A percentile compares a stretch with the other conserved stretches of the same genome.
These are phyloP conservation scores for Psilopogon haemacephalus DNA, from an alignment of 2,113 vertebrate species.

Conservation along the genomic window DNA sequence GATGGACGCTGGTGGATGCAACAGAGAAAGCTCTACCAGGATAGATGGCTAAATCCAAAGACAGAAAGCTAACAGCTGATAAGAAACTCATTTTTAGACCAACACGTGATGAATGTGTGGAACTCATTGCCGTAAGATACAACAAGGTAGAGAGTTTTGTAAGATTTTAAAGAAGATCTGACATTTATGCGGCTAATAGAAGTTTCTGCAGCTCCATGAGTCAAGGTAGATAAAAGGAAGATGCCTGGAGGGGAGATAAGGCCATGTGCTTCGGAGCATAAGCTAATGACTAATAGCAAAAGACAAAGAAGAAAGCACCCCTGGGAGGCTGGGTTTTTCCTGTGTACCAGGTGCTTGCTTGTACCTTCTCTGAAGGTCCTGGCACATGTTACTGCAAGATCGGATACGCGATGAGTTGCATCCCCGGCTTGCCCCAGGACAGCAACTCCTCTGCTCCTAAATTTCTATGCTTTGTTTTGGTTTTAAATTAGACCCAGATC, in stretches of 20 bases:
- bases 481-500: conserved; percentile 60
- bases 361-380: conserved; percentile 60
- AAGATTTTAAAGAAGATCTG: conserved; percentile 61
- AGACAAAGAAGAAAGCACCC: conserved; percentile 61
- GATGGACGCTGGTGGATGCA: neutral
- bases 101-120: conserved; percentile 11
- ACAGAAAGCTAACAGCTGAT: neutral
- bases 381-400: conserved; percentile 59
- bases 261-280: conserved; percentile 61
- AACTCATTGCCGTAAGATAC: neutral
- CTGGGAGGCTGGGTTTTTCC: conserved; percentile 56
- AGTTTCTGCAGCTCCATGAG: conserved; percentile 56
- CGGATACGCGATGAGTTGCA: neutral
- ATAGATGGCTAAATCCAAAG: neutral
- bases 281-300: conserved; percentile 66
- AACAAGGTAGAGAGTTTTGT: neutral
- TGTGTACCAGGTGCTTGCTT: conserved; percentile 56
- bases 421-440: conserved; percentile 47
- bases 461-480: conserved; percentile 45
- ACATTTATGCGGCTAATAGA: conserved; percentile 61
- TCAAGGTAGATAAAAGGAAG: conserved; percentile 65
- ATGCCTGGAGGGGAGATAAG: conserved; percentile 64
- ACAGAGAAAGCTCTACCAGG: neutral
- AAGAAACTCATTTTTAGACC: conserved; percentile 51
- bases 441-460: conserved; percentile 46